A percentile compares a stretch with the other conserved stretches of the same genome.
These are phyloP conservation scores for Rhamnusium bicolor DNA, from an alignment of 2,888 invertebrate genomes.

Conservation along the genomic window DNA sequence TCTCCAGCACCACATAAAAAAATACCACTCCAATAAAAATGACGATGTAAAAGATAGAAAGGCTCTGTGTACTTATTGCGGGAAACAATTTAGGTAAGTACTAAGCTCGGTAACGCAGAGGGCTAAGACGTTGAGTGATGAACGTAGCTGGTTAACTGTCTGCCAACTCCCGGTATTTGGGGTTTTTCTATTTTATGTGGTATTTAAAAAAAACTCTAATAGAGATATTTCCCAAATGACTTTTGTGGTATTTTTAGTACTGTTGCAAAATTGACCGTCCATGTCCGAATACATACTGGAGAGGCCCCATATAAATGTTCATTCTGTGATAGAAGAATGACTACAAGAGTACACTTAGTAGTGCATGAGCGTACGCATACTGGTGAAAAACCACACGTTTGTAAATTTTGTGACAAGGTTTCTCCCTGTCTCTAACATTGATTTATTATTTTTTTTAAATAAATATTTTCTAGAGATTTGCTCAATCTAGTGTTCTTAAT, in stretches of 20 bases:
- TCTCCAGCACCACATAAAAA: constrained; percentile 44
- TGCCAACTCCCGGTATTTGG: no score
- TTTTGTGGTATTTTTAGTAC: constrained; percentile 36
- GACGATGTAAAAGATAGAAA: constrained; percentile 34
- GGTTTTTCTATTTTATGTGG: no score
- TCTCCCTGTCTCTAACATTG: neutral
- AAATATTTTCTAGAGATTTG: constrained; percentile 56
- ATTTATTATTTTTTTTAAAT: neutral
- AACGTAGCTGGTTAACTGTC: no score
- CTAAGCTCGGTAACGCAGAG: no score
- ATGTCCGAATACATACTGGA: constrained; percentile 64
- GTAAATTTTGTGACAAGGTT: constrained; percentile 64
- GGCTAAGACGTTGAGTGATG: no score
- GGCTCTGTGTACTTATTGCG: constrained; percentile 61
- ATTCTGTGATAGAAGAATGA: constrained; percentile 60
- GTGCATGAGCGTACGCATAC: constrained; percentile 64
- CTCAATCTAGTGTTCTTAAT: constrained; percentile 63
- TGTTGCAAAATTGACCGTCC: constrained; percentile 54
- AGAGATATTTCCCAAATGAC: neutral
- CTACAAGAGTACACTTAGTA: constrained; percentile 58
- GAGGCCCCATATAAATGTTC: constrained; percentile 63
- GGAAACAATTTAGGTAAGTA: constrained; percentile 61
- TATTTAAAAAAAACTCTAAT: no score
- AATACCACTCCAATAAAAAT: constrained; percentile 34
- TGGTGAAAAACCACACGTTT: constrained; percentile 63